Percentiles rank a stretch among this genome's conserved stretches.
Conservation (phyloP, 2,797 vertebrate genomes). For the Sebastes aleutianus region DNA sequence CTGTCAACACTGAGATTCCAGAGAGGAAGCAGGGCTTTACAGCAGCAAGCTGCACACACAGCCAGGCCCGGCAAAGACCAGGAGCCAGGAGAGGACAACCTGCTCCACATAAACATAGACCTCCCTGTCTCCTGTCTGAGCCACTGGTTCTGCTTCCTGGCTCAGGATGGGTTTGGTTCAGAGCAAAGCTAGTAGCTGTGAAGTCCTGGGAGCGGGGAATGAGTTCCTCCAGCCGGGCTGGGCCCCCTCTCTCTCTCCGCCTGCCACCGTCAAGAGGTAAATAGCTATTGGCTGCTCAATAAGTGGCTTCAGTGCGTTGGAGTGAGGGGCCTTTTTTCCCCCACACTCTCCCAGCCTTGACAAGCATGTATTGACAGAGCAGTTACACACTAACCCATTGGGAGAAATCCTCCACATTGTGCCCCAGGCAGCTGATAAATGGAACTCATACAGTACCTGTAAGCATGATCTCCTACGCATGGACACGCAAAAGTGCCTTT, state of each 20-base stretch:
- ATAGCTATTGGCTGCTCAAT: conserved; percentile 99
- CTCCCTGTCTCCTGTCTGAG: conserved; percentile 69
- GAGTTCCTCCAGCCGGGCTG: conserved; percentile 60
- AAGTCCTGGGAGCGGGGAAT: conserved; percentile 50
- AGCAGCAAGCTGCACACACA: conserved; percentile 77
- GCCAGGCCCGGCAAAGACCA: conserved; percentile 77
- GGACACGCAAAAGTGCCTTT: conserved; percentile 61
- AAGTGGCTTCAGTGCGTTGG: conserved; percentile 93
- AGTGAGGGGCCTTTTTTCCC: conserved; percentile 86
- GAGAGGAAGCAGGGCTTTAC: conserved; percentile 82
- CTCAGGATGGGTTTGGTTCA: conserved; percentile 52
- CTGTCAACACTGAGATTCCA: conserved; percentile 84
- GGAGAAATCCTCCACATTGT: conserved; percentile 87
- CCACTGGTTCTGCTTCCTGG: conserved; percentile 68
- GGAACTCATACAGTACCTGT: conserved; percentile 84
- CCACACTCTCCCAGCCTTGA: conserved; percentile 89
- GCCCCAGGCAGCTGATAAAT: conserved; percentile 88
- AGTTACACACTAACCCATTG: conserved; percentile 94
- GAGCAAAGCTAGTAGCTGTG: conserved; percentile 25
- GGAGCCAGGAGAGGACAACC: conserved; percentile 79
- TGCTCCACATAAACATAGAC: conserved; percentile 77
- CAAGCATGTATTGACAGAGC: conserved; percentile 97
- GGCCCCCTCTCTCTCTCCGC: conserved; percentile 60
- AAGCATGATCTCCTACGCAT: conserved; percentile 74
- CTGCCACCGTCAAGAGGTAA: conserved; percentile 86